Evolutionary conservation across 1,140 invertebrate species (phyloP), one percentile per base, ranked within the genome.

Genomic region (Chelonus insularis): DNA sequence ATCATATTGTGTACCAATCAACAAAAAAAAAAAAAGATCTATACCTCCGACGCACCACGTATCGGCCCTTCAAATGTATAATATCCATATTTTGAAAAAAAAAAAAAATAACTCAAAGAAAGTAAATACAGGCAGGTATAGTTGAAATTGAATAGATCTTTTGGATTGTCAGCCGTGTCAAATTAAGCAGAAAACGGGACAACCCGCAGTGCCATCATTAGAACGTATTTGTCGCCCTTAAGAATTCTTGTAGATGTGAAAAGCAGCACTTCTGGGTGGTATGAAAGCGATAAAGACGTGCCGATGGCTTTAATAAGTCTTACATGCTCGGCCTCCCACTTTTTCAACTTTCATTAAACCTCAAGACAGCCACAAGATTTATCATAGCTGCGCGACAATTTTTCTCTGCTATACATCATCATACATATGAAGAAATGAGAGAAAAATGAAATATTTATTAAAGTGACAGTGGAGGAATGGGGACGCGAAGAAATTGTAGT

Each of bases 181-280:
- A 60, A 60, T 60, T 54, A 43, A 18, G 48, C 37, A 21, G 14
- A 52, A 41, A 60, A 52, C 39, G 37, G 47, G 37, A 41, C 25
- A 20, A 14, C 58, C 39, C 48, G 18, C 21, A 29, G 48, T 5
- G 36, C 12, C 6, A 29, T 60, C 48, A 60, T 60, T 54, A 60
- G 36, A 8, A 9, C 12, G 23, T 34, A 57, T 61, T 47, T 34
- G 50, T 61, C 37, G 12, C 36, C 12, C 21, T 45, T 43, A 29
- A 18, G 32, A 54, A 54, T 16, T 47, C 39, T 41, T 43, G 11
- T 21, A 52, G 25, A 60, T 9, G 57, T 58, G 57, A 50, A 58
- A 60, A 43, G 18, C 51, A 29, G 23, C 50, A 43, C 16, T 48
- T 36, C 56, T 60, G 58, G 58, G 58, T 60, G 58, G 58, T 23